These are phyloP conservation scores for Psittacula echo DNA, from an alignment of 2,797 vertebrate species.

Conservation along the genomic window DNA sequence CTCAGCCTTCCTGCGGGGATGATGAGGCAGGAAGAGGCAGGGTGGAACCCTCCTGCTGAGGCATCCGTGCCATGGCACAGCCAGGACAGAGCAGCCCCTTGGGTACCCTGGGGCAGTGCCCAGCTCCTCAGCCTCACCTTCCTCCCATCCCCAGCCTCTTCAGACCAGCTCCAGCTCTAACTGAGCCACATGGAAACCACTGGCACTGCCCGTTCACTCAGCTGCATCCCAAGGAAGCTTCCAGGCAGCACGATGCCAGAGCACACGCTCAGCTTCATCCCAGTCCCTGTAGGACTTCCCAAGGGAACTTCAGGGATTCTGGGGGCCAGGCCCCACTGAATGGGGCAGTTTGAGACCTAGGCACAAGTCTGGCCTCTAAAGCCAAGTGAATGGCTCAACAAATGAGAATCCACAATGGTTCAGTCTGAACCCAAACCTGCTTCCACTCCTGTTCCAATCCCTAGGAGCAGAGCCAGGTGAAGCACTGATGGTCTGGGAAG, in stretches of 20 bases:
- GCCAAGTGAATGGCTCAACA: background rate
- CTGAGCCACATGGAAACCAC: background rate
- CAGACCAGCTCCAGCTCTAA: background rate
- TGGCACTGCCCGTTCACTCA: background rate
- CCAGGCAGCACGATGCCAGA: background rate
- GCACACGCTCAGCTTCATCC: background rate
- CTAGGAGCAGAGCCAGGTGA: background rate
- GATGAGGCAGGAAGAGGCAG: background rate
- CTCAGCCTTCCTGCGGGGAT: background rate
- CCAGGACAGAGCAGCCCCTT: background rate
- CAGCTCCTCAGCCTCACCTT: background rate
- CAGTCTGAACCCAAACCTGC: background rate
- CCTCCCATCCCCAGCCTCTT: background rate
- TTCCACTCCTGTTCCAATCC: background rate
- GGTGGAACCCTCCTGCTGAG: background rate
- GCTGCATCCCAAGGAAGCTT: background rate
- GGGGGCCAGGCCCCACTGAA: background rate
- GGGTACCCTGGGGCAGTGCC: background rate
- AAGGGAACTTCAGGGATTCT: background rate
- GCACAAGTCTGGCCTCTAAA: background rate
- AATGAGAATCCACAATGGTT: fast-evolving
- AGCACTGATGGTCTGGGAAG: background rate
- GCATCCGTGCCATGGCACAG: background rate
- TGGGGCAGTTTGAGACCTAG: background rate
- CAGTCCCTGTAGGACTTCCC: too few species aligned